phyloP scores from a whole-genome alignment of 2,113 vertebrate species.

The Trogon melanurus region DNA sequence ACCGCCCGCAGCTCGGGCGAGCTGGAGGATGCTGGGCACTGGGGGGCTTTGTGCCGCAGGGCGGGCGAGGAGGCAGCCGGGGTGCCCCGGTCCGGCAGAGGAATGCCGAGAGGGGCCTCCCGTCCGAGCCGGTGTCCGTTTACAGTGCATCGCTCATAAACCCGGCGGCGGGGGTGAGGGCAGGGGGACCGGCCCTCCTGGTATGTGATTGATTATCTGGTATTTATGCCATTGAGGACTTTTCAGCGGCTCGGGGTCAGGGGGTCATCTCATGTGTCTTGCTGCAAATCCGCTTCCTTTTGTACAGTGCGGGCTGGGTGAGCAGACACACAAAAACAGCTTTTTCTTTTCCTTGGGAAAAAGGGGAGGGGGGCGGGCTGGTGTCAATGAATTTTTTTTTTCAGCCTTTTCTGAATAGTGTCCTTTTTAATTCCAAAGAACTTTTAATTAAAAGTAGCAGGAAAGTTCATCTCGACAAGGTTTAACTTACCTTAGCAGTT shows the following conservation, averaged over 20 bases:
- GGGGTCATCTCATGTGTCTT: slow-evolving; percentile 91
- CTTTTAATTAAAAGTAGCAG: slow-evolving; percentile 87
- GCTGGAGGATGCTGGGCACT: neutral
- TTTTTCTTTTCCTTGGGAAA: slow-evolving; percentile 91
- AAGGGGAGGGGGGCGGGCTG: slow-evolving; percentile 77
- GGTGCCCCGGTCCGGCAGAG: slow-evolving; percentile 64
- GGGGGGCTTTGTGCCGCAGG: slow-evolving; percentile 38
- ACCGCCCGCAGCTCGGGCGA: neutral
- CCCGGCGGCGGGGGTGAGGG: slow-evolving; percentile 79
- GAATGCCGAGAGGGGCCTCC: slow-evolving; percentile 84
- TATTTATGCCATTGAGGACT: slow-evolving; percentile 91
- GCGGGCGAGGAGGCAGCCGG: slow-evolving; percentile 53
- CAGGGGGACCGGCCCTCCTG: slow-evolving; percentile 83
- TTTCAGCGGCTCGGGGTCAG: slow-evolving; percentile 90
- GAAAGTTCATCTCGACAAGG: slow-evolving; percentile 82
- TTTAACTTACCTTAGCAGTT: slow-evolving; percentile 84
- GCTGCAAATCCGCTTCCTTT: slow-evolving; percentile 96
- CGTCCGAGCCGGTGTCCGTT: slow-evolving; percentile 84
- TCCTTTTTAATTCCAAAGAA: slow-evolving; percentile 85
- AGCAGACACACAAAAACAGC: slow-evolving; percentile 86
- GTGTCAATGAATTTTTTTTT: slow-evolving; percentile 87
- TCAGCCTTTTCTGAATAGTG: slow-evolving; percentile 82
- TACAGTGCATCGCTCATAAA: slow-evolving; percentile 89
- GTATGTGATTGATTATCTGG: slow-evolving; percentile 99
- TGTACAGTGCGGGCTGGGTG: slow-evolving; percentile 92